These are phyloP conservation scores for Chrysolina oricalcia DNA, from an alignment of 2,888 invertebrate species.

Conservation along the genomic window DNA sequence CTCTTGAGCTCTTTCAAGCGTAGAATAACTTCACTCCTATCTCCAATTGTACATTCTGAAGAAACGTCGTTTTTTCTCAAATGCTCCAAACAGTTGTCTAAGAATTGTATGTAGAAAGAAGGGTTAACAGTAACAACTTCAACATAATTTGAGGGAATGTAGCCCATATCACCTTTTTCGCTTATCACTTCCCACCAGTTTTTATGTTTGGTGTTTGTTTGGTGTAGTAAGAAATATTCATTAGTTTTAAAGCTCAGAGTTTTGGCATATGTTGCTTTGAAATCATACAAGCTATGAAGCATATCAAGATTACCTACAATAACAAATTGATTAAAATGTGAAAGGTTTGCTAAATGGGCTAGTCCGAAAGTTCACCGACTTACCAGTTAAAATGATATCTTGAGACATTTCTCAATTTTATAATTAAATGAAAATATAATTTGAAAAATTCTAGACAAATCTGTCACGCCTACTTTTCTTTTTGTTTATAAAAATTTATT, in stretches of 20 bases:
- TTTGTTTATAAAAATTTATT: slow-evolving; percentile 54
- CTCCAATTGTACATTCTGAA: slow-evolving; percentile 65
- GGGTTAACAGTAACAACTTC: slow-evolving; percentile 84
- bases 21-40: slow-evolving; percentile 78
- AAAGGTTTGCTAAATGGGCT: neutral
- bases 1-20: slow-evolving; percentile 79
- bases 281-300: slow-evolving; percentile 88
- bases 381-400: slow-evolving; percentile 59
- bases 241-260: slow-evolving; percentile 87
- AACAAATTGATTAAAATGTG: neutral
- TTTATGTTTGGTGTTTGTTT: slow-evolving; percentile 84
- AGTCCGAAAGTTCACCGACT: slow-evolving; percentile 31
- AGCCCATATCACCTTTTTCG: slow-evolving; percentile 86
- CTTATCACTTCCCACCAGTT: slow-evolving; percentile 94
- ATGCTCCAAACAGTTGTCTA: slow-evolving; percentile 80
- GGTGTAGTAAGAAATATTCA: slow-evolving; percentile 87
- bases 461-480: slow-evolving; percentile 66
- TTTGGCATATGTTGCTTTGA: slow-evolving; percentile 88
- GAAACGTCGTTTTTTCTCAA: slow-evolving; percentile 61
- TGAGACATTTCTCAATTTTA: slow-evolving; percentile 56
- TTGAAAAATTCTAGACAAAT: slow-evolving; percentile 23
- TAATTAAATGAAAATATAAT: slow-evolving; percentile 38
- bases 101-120: slow-evolving; percentile 81
- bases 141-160: slow-evolving; percentile 91
- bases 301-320: slow-evolving; percentile 83